These are phyloP conservation scores for Rhinoptilus africanus DNA, from an alignment of 2,113 vertebrate species.

Conservation along the genomic window DNA sequence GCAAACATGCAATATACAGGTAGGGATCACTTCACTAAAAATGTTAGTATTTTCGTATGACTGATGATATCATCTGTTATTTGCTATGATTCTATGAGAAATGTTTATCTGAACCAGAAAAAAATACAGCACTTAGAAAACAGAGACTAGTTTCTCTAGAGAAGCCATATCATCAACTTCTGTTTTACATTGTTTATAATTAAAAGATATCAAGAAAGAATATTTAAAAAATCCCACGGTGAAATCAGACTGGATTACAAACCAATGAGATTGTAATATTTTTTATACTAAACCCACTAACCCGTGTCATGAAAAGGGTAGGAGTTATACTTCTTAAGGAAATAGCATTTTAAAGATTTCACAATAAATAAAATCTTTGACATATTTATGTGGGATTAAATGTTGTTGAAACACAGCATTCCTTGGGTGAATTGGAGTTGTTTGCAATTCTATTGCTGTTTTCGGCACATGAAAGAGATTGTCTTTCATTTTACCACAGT, in stretches of 20 bases:
- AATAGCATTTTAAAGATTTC: background rate
- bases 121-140: background rate
- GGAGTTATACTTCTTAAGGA: background rate
- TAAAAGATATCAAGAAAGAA: background rate
- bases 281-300: background rate
- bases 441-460: background rate
- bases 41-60: background rate
- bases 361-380: background rate
- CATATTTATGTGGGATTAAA: background rate
- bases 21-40: background rate
- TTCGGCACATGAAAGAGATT: background rate
- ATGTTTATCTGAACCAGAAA: background rate
- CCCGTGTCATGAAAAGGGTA: background rate
- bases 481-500: background rate
- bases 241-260: background rate
- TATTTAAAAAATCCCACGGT: background rate
- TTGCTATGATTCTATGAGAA: background rate
- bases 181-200: background rate
- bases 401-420: background rate
- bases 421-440: background rate
- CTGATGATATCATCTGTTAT: background rate
- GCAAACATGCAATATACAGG: background rate
- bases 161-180: background rate
- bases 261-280: background rate
- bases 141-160: background rate